These are phyloP conservation scores for Sebastiscus tertius DNA, from an alignment of 2,797 vertebrate species.

Conservation along the genomic window DNA sequence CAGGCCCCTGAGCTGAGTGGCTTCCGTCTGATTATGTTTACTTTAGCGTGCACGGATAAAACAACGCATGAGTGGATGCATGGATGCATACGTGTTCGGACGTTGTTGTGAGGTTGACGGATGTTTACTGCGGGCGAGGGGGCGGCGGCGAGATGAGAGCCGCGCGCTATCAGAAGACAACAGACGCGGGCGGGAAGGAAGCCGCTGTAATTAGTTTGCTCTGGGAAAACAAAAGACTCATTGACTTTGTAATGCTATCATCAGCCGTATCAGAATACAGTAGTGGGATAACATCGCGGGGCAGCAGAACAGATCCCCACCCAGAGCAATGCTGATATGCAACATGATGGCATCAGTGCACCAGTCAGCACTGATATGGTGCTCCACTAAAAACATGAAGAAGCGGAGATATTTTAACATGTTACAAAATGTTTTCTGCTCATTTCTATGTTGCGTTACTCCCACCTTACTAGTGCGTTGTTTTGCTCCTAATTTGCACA, in stretches of 20 bases:
- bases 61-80: background rate
- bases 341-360: slow-evolving; percentile 19
- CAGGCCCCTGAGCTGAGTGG: background rate
- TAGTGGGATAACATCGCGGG: slow-evolving; percentile 30
- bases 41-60: background rate
- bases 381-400: background rate
- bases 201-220: slow-evolving; percentile 58
- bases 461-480: background rate
- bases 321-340: slow-evolving; percentile 24
- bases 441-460: background rate
- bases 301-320: slow-evolving; percentile 22
- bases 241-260: slow-evolving; percentile 64
- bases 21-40: slow-evolving; percentile 33
- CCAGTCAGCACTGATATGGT: background rate
- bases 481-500: background rate
- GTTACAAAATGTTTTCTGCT: background rate
- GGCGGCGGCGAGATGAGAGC: slow-evolving; percentile 35
- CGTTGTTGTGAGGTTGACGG: slow-evolving; percentile 6
- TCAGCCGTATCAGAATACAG: slow-evolving; percentile 51
- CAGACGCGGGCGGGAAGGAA: slow-evolving; percentile 71
- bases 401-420: background rate
- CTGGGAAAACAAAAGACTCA: slow-evolving; percentile 68
- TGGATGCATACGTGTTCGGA: background rate
- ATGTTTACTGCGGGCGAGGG: slow-evolving; percentile 33
- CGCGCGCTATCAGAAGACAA: slow-evolving; percentile 55